Conservation (phyloP, 1,140 invertebrate genomes). For the Triops cancriformis region DNA sequence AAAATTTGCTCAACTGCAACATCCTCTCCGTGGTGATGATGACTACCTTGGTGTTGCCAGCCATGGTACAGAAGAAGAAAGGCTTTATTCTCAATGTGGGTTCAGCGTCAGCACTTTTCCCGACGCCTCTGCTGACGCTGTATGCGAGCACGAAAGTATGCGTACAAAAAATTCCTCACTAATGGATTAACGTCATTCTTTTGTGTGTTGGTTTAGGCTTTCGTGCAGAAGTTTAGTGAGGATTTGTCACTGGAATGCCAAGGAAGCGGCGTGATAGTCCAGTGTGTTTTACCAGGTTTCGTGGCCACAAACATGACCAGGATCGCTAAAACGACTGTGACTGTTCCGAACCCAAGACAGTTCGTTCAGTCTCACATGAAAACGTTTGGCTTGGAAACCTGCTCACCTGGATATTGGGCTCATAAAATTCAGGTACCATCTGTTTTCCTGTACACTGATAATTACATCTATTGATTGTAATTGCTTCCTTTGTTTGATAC, state of each 20-base stretch:
- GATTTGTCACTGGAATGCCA: slow-evolving; percentile 70
- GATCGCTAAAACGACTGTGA: slow-evolving; percentile 64
- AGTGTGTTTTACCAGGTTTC: slow-evolving; percentile 77
- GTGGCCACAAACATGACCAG: slow-evolving; percentile 91
- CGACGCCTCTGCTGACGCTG: slow-evolving; percentile 71
- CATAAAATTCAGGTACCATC: slow-evolving; percentile 36
- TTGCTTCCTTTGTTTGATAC: not conserved
- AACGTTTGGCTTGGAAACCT: slow-evolving; percentile 61
- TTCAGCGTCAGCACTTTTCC: slow-evolving; percentile 68
- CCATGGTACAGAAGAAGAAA: slow-evolving; percentile 71
- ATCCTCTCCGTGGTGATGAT: slow-evolving; percentile 67
- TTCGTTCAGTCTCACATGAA: slow-evolving; percentile 69
- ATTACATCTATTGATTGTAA: no score
- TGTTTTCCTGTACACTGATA: no score
- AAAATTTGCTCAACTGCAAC: slow-evolving; percentile 60
- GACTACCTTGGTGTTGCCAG: slow-evolving; percentile 73
- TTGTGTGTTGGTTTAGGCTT: slow-evolving; percentile 49
- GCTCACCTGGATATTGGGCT: slow-evolving; percentile 63
- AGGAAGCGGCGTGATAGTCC: slow-evolving; percentile 65
- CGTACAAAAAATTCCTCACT: not conserved
- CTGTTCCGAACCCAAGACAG: slow-evolving; percentile 64
- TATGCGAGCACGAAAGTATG: slow-evolving; percentile 82
- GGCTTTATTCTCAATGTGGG: slow-evolving; percentile 90
- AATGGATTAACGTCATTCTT: slow-evolving; percentile 22
- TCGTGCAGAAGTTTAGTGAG: slow-evolving; percentile 72